phyloP scores from a whole-genome alignment of 2,113 vertebrate genomes.

The Chloropsis hardwickii region DNA sequence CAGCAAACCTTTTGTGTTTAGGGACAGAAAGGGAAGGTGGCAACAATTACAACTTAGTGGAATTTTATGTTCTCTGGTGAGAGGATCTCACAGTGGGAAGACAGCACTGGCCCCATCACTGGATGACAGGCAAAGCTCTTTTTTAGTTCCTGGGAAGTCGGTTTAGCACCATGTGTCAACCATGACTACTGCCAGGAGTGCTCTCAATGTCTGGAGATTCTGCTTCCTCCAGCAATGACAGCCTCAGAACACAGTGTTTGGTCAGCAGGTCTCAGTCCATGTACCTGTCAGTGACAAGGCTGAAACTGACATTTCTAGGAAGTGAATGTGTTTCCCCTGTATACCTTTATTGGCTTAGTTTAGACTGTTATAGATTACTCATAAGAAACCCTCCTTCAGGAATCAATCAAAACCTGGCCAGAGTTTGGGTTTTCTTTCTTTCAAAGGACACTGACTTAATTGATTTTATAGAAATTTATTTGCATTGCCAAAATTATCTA shows the following conservation, averaged over 20 bases:
- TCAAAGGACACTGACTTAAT: not conserved
- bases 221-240: not conserved
- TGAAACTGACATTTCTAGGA: not conserved
- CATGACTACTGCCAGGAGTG: not conserved
- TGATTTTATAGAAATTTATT: not conserved
- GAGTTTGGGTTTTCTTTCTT: not conserved
- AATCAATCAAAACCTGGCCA: not conserved
- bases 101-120: not conserved
- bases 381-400: not conserved
- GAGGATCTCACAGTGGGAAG: not conserved
- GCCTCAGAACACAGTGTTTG: not conserved
- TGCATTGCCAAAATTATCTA: not conserved
- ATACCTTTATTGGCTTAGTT: not conserved
- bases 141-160: not conserved
- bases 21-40: not conserved
- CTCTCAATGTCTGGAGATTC: not conserved
- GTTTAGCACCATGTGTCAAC: not conserved
- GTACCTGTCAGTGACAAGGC: not conserved
- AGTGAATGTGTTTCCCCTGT: not conserved
- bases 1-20: not conserved
- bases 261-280: not conserved
- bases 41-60: not conserved
- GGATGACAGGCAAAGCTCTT: not conserved
- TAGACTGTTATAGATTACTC: not conserved
- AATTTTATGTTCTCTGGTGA: not conserved